Evolutionary conservation across 2,113 vertebrate genomes (phyloP).

Genomic region (Elephantulus edwardii): DNA sequence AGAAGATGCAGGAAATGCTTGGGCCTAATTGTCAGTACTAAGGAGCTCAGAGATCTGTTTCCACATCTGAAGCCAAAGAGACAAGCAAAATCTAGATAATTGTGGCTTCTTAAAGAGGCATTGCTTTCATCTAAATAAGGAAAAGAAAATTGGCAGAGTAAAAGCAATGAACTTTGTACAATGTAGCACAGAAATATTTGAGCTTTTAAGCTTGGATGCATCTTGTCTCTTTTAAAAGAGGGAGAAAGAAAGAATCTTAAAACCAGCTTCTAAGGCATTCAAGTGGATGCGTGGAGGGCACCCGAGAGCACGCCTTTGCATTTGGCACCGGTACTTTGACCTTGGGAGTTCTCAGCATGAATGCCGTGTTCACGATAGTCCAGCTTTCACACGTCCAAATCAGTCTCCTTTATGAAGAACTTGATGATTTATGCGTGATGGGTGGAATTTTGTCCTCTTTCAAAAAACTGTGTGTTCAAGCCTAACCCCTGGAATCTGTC

Average conservation of each 20-base stretch:
- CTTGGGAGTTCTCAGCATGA: neutral
- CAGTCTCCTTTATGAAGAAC: neutral
- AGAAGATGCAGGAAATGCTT: neutral
- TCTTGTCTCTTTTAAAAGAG: neutral
- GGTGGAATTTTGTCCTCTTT: neutral
- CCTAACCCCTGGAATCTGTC: neutral
- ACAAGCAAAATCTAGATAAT: neutral
- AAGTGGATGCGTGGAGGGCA: neutral
- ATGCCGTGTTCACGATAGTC: too few relatives aligned
- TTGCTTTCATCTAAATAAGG: neutral
- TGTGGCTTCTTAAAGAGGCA: neutral
- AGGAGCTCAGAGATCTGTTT: neutral
- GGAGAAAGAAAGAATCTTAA: too few relatives aligned
- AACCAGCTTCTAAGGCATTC: too few relatives aligned
- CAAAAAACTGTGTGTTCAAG: neutral
- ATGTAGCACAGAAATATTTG: neutral
- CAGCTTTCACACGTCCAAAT: neutral
- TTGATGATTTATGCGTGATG: neutral
- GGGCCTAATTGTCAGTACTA: neutral
- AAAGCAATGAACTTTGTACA: neutral
- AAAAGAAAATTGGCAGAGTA: constrained; percentile 26
- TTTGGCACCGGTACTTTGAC: neutral
- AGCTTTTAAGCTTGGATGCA: neutral
- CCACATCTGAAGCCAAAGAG: neutral
- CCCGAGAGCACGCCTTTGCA: neutral